A percentile compares a stretch with the other conserved stretches of the same genome.
These are phyloP conservation scores for Tenebrio molitor DNA, from an alignment of 1,140 invertebrate species.

Conservation along the genomic window DNA sequence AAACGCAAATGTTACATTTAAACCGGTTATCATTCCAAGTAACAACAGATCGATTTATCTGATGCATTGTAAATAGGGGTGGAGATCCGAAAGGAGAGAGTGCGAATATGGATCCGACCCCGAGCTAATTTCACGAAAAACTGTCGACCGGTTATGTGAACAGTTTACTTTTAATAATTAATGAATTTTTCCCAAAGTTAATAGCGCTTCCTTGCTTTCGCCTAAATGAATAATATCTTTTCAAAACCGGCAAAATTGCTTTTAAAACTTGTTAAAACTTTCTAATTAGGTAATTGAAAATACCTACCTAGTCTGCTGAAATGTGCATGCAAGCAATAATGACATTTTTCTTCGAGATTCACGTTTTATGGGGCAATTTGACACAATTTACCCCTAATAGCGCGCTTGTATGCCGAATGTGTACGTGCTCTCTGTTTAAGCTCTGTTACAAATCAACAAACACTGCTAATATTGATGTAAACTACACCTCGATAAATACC, in stretches of 20 bases:
- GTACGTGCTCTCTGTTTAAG: neutral
- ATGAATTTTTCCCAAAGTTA: conserved; percentile 43
- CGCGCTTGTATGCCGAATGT: neutral
- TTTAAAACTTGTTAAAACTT: conserved; percentile 52
- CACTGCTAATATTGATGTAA: neutral
- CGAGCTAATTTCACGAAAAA: conserved; percentile 7
- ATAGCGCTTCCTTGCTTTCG: conserved; percentile 32
- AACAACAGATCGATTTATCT: neutral
- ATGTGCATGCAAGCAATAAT: conserved; percentile 13
- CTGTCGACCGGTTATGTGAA: conserved; percentile 20
- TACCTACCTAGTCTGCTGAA: conserved; percentile 34
- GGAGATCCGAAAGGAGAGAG: neutral
- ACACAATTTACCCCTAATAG: conserved; percentile 9
- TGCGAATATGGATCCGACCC: neutral
- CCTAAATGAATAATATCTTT: conserved; percentile 52
- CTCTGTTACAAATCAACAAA: neutral
- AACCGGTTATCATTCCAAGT: conserved; percentile 3
- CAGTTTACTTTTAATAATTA: conserved; percentile 41
- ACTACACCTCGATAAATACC: neutral
- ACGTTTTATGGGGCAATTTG: conserved; percentile 17
- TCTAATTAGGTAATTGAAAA: conserved; percentile 48
- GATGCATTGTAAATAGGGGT: neutral
- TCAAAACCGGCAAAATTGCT: conserved; percentile 50
- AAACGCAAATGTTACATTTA: conserved; percentile 22
- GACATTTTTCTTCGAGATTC: conserved; percentile 21